phyloP scores from a whole-genome alignment of 2,113 vertebrate species.

The Porphyrio hochstetteri region DNA sequence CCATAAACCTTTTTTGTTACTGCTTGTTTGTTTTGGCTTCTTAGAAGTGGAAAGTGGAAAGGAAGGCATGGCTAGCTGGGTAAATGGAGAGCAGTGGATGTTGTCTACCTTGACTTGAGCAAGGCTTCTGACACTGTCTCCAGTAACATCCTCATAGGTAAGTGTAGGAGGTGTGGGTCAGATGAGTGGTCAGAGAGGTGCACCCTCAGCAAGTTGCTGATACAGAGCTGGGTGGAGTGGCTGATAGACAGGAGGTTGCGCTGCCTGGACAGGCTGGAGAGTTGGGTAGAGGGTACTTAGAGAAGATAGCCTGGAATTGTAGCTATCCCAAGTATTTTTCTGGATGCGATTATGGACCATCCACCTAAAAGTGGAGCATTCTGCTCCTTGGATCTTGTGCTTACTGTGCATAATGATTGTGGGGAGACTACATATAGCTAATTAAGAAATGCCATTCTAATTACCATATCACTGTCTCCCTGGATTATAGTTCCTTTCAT shows the following conservation, averaged over 20 bases:
- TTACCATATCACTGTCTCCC: neutral
- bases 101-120: too few relatives aligned
- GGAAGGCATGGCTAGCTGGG: neutral
- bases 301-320: neutral
- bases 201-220: too few relatives aligned
- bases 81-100: too few relatives aligned
- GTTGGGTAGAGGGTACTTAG: neutral
- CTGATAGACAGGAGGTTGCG: too few relatives aligned
- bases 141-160: too few relatives aligned
- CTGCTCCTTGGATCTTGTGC: neutral
- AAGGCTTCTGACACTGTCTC: too few relatives aligned
- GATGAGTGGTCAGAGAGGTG: too few relatives aligned
- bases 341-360: neutral
- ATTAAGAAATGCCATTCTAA: conserved; percentile 21
- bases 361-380: neutral
- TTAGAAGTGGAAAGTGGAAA: neutral
- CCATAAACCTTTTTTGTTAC: neutral
- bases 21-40: neutral
- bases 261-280: too few relatives aligned
- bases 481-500: neutral
- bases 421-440: neutral
- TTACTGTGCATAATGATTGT: neutral
- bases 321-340: neutral
- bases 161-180: too few relatives aligned
- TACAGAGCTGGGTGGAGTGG: too few relatives aligned